These are phyloP conservation scores for Microctenopoma stevenorrisi DNA, from an alignment of 2,797 vertebrate species.

Conservation along the genomic window DNA sequence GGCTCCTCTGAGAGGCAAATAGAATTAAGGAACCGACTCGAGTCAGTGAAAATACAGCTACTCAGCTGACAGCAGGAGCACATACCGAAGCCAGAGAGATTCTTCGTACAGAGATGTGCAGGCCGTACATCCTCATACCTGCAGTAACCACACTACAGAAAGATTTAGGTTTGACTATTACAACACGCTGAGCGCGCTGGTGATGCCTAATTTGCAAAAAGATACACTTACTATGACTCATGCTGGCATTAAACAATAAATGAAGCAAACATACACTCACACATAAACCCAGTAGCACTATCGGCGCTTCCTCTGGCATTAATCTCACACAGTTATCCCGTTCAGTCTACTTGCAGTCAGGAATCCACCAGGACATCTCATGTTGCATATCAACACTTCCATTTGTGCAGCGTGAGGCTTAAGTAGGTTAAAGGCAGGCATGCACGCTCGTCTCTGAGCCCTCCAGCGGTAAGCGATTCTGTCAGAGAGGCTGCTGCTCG, in stretches of 20 bases:
- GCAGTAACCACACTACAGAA: conserved; percentile 4
- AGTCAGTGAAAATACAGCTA: conserved; percentile 65
- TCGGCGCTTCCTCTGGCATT: conserved; percentile 60
- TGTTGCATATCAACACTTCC: conserved; percentile 80
- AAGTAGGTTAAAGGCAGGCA: conserved; percentile 80
- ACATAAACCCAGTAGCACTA: conserved; percentile 23
- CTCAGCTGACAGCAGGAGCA: conserved; percentile 54
- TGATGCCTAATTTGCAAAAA: conserved; percentile 22
- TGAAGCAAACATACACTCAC: conserved; percentile 32
- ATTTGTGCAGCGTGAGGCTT: conserved; percentile 76
- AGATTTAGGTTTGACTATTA: conserved; percentile 15
- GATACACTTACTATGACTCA: conserved; percentile 26
- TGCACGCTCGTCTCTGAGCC: conserved; percentile 72
- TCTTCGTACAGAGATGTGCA: conserved; percentile 18
- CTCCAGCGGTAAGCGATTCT: conserved; percentile 76
- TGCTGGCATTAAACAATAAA: conserved; percentile 51
- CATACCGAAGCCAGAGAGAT: conserved; percentile 35
- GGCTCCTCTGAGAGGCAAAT: conserved; percentile 69
- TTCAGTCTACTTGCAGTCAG: conserved; percentile 69
- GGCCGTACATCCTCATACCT: conserved; percentile 36
- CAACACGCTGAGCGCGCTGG: conserved; percentile 23
- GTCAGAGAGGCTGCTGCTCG: conserved; percentile 76
- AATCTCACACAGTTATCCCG: conserved; percentile 75
- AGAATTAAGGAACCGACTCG: conserved; percentile 66
- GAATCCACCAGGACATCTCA: conserved; percentile 78